These are phyloP conservation scores for Piprites chloris DNA, from an alignment of 2,113 vertebrate species.

Conservation along the genomic window DNA sequence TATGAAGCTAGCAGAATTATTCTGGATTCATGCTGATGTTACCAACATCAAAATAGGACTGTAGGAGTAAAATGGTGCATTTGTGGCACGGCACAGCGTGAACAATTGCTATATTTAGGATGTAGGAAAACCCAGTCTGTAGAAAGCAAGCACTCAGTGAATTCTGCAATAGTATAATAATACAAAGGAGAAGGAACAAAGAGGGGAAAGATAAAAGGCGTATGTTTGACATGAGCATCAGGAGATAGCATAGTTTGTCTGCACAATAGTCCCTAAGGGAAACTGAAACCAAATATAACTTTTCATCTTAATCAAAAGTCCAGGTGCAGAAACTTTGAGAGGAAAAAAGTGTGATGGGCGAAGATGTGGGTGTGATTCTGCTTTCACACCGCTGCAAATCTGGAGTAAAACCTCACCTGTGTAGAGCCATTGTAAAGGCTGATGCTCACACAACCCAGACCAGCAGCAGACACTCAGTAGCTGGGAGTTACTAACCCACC, in stretches of 20 bases:
- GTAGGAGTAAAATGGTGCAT: neutral
- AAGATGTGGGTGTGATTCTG: neutral
- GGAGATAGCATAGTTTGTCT: conserved; percentile 7
- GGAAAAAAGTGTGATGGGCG: neutral
- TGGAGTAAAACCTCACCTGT: neutral
- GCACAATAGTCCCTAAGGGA: neutral
- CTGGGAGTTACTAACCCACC: neutral
- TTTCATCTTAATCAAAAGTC: conserved; percentile 1
- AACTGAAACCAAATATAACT: neutral
- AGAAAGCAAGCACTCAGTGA: neutral
- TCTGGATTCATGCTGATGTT: neutral
- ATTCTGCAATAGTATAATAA: neutral
- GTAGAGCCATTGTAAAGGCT: neutral
- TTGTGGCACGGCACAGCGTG: neutral
- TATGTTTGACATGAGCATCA: neutral
- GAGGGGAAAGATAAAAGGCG: neutral
- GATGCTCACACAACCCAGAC: neutral
- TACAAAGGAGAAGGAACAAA: neutral
- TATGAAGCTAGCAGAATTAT: neutral
- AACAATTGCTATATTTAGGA: neutral
- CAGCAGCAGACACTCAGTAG: neutral
- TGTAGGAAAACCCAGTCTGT: neutral
- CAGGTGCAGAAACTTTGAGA: neutral
- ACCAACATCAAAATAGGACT: neutral
- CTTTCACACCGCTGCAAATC: neutral